These are phyloP conservation scores for Spicauda simplicius DNA, from an alignment of 2,888 invertebrate species.

Conservation along the genomic window DNA sequence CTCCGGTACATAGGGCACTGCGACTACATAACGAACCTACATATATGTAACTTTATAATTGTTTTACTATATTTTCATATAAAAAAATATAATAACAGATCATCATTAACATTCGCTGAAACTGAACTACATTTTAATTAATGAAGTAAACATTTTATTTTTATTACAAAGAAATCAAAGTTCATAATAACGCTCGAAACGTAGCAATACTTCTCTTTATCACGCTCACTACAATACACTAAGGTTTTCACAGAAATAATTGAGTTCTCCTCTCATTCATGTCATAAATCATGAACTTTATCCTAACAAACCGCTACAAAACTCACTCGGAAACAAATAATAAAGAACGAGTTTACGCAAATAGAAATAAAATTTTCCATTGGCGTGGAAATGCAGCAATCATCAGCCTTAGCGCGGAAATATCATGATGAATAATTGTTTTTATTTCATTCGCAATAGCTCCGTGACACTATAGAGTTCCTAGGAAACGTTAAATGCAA, in stretches of 20 bases:
- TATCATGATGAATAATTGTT: conserved; percentile 5
- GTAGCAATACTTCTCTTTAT: conserved; percentile 19
- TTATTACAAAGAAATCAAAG: conserved; percentile 30
- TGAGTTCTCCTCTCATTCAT: conserved; percentile 21
- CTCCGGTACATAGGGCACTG: not conserved
- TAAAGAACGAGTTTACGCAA: conserved; percentile 29
- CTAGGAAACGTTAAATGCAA: not conserved
- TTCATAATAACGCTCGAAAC: conserved; percentile 22
- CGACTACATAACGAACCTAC: not conserved
- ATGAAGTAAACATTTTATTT: conserved; percentile 19
- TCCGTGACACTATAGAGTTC: not conserved
- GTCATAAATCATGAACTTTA: conserved; percentile 1
- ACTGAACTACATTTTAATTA: not conserved
- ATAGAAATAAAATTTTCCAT: conserved; percentile 20
- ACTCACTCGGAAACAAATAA: conserved; percentile 21
- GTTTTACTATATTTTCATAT: not conserved
- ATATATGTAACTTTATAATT: not conserved
- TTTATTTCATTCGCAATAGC: not conserved
- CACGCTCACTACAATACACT: conserved; percentile 9
- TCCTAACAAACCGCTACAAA: conserved; percentile 22
- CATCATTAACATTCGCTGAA: not conserved
- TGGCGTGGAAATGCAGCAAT: conserved; percentile 1
- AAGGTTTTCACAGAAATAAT: conserved; percentile 17
- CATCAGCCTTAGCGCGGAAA: conserved; percentile 16
- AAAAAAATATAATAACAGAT: not conserved